Base-by-base conservation (phyloP, 2,113 vertebrate genomes). In the Hystrix cristata region DNA sequence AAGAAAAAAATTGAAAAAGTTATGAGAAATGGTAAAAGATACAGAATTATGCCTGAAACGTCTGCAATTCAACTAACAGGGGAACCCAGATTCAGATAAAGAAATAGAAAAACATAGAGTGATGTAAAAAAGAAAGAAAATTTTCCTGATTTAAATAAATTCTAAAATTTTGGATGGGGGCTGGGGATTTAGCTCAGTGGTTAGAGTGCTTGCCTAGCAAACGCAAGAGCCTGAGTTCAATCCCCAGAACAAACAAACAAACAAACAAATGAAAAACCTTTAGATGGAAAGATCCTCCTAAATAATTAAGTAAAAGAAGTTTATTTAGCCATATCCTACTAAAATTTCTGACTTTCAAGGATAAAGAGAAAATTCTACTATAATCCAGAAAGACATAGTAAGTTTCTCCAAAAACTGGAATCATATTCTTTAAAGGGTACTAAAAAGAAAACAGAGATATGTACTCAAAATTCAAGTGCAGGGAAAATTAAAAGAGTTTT, bases 361-460 rank as follows among this genome's bases (percentile, higher is more conserved):
- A 84, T 38, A 71, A 62, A 85, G 13, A 87, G 31, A 46, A 80
- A 67, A 60, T 94, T 88, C 34, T 69, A 60, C 60, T 64, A 82
- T 4, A 83, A 76, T 76, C 1, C 0, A 59, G n/a, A 62, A 89
- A 82, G 18, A 93, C 12, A 69, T 69, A 85, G 31, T 21, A 69
- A 3, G 3, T 76, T 91, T 71, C 90, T 55, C 43, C 55, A 80
- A 86, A 87, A 89, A 8, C 0, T 57, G 19, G 13, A 8, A 76
- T 46, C 8, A 38, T 64, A 55, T 65, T 93, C 62, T 7, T 88
- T 57, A 62, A 94, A 69, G 12, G 13, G 48, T 84, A 38, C 12
- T 81, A 59, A 51, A 60, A 80, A 62, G 7, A 94, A 79, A 88
- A 94, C 51, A 93, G 4, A 84, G 94, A 11, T 88, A 51, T 43